Conservation (phyloP, 2,797 vertebrate genomes). For the Steatocranus sp. region DNA sequence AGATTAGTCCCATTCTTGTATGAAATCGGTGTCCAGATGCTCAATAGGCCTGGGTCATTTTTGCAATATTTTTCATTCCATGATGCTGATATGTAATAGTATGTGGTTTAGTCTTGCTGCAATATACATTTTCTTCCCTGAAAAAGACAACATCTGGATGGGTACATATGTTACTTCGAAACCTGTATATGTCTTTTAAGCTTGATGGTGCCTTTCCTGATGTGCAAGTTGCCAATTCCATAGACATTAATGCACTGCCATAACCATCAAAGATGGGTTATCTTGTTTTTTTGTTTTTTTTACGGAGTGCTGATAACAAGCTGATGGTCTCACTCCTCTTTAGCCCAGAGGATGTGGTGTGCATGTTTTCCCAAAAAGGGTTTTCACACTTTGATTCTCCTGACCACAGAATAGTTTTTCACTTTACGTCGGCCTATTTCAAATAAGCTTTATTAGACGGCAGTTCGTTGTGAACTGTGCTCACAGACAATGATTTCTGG, state of each 20-base stretch:
- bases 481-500: neutral
- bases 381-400: neutral
- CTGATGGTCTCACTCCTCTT: neutral
- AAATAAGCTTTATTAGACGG: neutral
- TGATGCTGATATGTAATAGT: neutral
- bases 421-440: neutral
- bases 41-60: neutral
- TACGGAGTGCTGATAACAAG: too few relatives aligned
- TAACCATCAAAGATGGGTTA: neutral
- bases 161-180: neutral
- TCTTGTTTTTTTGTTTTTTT: neutral
- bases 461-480: neutral
- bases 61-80: neutral
- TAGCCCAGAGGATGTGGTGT: neutral
- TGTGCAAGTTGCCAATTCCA: neutral
- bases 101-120: neutral
- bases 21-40: neutral
- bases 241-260: neutral
- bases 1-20: neutral
- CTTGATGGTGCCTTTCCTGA: neutral
- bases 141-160: neutral
- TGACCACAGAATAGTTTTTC: neutral
- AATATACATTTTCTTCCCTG: neutral
- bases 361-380: too few relatives aligned
- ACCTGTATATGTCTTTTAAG: neutral